Percentiles rank a stretch among this genome's conserved stretches.
phyloP scores from a whole-genome alignment of 1,140 invertebrate genomes.

The Microvelia longipes region DNA sequence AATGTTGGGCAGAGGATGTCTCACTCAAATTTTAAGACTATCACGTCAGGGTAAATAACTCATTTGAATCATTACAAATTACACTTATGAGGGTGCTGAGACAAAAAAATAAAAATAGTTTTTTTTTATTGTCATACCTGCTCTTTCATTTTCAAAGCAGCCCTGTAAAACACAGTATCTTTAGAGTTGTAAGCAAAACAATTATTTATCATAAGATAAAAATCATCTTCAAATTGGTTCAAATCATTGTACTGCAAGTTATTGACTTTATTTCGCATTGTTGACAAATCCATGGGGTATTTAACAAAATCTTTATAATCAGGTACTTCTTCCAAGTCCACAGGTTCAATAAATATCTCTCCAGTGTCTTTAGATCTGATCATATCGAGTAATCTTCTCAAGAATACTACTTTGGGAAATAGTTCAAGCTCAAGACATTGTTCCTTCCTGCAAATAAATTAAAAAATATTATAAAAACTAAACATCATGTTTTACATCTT shows the following conservation, averaged over 20 bases:
- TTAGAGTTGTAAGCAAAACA: slow-evolving; percentile 90
- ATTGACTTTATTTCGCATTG: slow-evolving; percentile 57
- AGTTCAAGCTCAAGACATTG: slow-evolving; percentile 64
- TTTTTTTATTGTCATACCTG: slow-evolving; percentile 44
- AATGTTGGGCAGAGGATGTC: too few species aligned
- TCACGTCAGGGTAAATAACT: too few species aligned
- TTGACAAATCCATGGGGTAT: slow-evolving; percentile 89
- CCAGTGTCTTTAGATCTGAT: slow-evolving; percentile 65
- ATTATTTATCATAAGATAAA: slow-evolving; percentile 85
- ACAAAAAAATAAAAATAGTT: too few species aligned
- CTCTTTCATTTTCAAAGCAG: slow-evolving; percentile 73
- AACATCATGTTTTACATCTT: too few species aligned
- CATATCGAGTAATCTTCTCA: slow-evolving; percentile 56
- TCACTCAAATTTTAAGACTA: too few species aligned
- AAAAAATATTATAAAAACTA: slow-evolving; percentile 17
- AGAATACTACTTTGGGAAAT: slow-evolving; percentile 60
- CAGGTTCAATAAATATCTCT: slow-evolving; percentile 84
- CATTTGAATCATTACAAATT: too few species aligned
- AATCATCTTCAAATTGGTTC: slow-evolving; percentile 71
- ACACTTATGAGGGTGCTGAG: too few species aligned
- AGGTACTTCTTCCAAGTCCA: slow-evolving; percentile 76
- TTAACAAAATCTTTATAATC: slow-evolving; percentile 86
- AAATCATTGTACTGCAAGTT: slow-evolving; percentile 43
- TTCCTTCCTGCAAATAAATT: slow-evolving; percentile 48
- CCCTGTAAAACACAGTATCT: slow-evolving; percentile 71